phyloP scores from a whole-genome alignment of 2,113 vertebrate genomes.

The Festucalex cinctus region DNA sequence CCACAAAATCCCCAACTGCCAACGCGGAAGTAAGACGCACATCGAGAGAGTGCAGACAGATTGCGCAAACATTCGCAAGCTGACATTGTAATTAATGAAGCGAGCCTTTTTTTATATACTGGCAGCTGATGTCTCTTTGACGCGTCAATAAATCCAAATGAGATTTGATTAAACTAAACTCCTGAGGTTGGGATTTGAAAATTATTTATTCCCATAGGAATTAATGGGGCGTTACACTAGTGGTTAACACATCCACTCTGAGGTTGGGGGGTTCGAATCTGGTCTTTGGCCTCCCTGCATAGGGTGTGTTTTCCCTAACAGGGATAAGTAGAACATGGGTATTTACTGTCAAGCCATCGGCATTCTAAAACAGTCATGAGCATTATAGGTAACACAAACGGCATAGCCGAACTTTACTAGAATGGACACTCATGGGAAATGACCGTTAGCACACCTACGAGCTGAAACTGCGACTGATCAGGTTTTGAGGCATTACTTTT shows the following conservation, averaged over 20 bases:
- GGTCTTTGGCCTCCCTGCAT: too few species aligned
- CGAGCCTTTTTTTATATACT: neutral
- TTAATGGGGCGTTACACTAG: neutral
- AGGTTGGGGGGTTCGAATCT: neutral
- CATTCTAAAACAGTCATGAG: too few species aligned
- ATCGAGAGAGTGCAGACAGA: slow-evolving; percentile 1
- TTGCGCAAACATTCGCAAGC: slow-evolving; percentile 22
- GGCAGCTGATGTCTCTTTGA: slow-evolving; percentile 3
- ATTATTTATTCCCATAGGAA: neutral
- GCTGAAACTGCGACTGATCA: neutral
- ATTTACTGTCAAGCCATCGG: too few species aligned
- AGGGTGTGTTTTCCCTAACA: too few species aligned
- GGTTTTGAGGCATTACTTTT: neutral
- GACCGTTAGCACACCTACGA: neutral
- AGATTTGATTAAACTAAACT: slow-evolving; percentile 2
- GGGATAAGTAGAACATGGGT: too few species aligned
- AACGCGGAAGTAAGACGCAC: slow-evolving; percentile 7
- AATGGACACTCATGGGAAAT: neutral
- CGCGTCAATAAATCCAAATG: slow-evolving; percentile 32
- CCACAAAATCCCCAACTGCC: slow-evolving; percentile 46
- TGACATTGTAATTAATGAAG: slow-evolving; percentile 12
- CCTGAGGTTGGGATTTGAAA: neutral
- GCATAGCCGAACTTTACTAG: neutral
- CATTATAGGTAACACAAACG: neutral
- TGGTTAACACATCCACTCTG: neutral